Base-by-base conservation (phyloP, 2,797 vertebrate species). In the Luscinia megarhynchos region DNA sequence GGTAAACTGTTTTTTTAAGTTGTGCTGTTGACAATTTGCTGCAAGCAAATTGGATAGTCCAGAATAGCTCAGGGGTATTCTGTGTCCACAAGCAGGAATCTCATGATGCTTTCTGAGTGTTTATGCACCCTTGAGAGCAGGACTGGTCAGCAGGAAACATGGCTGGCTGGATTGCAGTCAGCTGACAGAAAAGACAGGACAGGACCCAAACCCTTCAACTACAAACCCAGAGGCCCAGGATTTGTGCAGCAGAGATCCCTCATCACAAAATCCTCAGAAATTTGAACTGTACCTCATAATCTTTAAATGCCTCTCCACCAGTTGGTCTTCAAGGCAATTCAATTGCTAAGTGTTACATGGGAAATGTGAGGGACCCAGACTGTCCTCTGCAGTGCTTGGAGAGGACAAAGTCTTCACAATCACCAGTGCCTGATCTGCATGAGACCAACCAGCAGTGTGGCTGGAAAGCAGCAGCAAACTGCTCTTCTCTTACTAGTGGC, bases 21-120 rank as follows among this genome's bases (percentile, higher is more conserved):
- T 40, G n/a, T 55, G n/a, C 74, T 59, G 36, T 12, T 91, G 64
- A 51, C 54, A 72, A 40, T 58, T 80, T 32, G 36, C 22, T 55
- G 29, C 32, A 43, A 80, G 11, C 32, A 61, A 61, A 59, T 1
- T 6, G 38, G 51, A 24, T 11, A 58, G 43, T 18, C 43, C 59
- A 36, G 32, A 59, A 68, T 3, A 87, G 50, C 73, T 72, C 24
- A 54, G 30, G 41, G 32, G 12, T 32, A 46, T 50, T 55, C 77
- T 2, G 0, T 9, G 51, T 6, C n/a, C 18, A 1, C 41, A 45
- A 21, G 9, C 10, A 82, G 24, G 18, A 32, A 27, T 18, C 43
- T 55, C 40, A 53, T 15, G 40, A 59, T 19, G 54, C 36, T 62
- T 34, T 21, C 46, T 73, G 82, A 55, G 43, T 55, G 23, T 40